These are phyloP conservation scores for Polymixis lichenea DNA, from an alignment of 2,888 invertebrate genomes.

Conservation along the genomic window DNA sequence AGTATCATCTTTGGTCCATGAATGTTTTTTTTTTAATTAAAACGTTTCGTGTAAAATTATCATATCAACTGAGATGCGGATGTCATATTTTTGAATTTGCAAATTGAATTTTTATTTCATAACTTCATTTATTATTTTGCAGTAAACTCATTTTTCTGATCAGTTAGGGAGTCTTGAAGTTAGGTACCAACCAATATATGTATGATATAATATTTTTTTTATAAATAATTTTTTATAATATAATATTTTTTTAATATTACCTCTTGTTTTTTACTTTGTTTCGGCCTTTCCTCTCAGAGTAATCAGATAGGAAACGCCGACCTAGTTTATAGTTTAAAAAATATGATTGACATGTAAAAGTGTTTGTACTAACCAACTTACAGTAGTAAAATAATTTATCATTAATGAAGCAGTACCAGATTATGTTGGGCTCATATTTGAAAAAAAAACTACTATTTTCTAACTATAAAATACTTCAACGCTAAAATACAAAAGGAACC, in stretches of 20 bases:
- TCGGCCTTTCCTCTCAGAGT: no score
- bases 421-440: neutral
- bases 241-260: no score
- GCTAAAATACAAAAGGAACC: conserved; percentile 35
- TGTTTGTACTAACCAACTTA: no score
- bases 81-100: conserved; percentile 37
- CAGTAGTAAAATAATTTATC: no score
- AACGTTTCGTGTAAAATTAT: conserved; percentile 65
- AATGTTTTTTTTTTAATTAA: conserved; percentile 72
- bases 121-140: conserved; percentile 30
- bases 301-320: no score
- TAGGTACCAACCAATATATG: neutral
- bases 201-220: neutral
- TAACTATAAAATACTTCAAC: conserved; percentile 4
- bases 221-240: no score
- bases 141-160: conserved; percentile 21
- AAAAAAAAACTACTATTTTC: no score
- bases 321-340: no score
- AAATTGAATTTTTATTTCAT: conserved; percentile 35
- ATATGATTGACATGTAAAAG: no score
- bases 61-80: conserved; percentile 43
- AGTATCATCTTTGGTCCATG: conserved; percentile 76
- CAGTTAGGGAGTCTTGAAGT: neutral
- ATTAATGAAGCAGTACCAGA: neutral
- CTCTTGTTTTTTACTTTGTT: no score